Percentiles rank a stretch among this genome's conserved stretches.
phyloP scores from a whole-genome alignment of 2,888 invertebrate genomes.

The Brachyopa scutellaris region DNA sequence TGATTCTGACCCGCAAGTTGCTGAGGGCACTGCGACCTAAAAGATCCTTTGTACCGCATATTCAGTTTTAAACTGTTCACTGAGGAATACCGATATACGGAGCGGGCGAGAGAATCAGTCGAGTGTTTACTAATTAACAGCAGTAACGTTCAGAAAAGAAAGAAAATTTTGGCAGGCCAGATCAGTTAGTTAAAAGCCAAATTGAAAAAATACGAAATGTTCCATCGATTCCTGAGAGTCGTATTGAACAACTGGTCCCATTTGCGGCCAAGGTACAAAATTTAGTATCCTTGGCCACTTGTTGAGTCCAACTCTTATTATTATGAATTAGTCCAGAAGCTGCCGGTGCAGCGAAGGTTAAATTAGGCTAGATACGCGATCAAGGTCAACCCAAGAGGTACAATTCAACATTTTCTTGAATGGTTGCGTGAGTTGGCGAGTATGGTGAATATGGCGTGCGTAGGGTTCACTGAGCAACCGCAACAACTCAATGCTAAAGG shows the following conservation, averaged over 20 bases:
- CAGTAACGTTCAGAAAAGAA: neutral
- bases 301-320: conserved; percentile 51
- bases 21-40: too few relatives aligned
- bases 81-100: too few relatives aligned
- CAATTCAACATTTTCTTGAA: conserved; percentile 1
- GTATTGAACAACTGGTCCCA: conserved; percentile 32
- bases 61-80: too few relatives aligned
- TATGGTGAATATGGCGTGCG: neutral
- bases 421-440: neutral
- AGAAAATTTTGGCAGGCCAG: conserved; percentile 18
- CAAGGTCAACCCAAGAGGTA: conserved; percentile 18
- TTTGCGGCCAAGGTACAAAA: conserved; percentile 53
- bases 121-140: conserved; percentile 37
- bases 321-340: conserved; percentile 38
- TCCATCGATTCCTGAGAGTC: conserved; percentile 17
- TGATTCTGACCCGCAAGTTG: too few relatives aligned
- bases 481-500: neutral
- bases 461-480: neutral
- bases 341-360: conserved; percentile 33
- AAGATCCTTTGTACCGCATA: too few relatives aligned
- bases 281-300: conserved; percentile 51
- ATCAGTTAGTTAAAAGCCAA: conserved; percentile 21
- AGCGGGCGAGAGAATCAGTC: conserved; percentile 32
- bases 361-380: conserved; percentile 43
- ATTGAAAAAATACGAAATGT: conserved; percentile 17